Evolutionary conservation across 2,888 invertebrate genomes (phyloP).

Genomic region (Megaustenia siamemsis): DNA sequence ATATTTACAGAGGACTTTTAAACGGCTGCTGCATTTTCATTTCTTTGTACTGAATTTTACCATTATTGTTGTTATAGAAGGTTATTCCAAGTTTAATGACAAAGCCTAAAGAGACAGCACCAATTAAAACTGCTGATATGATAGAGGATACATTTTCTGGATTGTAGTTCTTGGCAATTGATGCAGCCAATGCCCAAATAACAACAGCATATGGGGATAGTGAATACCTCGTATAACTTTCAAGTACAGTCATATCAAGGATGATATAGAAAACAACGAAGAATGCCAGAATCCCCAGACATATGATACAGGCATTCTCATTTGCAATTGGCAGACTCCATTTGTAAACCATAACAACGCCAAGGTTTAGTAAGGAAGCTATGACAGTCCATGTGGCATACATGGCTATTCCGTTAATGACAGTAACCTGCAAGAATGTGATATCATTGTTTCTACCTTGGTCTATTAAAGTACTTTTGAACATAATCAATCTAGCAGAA

Average conservation of each 20-base stretch:
- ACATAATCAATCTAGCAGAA: conserved; percentile 64
- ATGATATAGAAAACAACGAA: conserved; percentile 66
- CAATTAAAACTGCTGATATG: conserved; percentile 66
- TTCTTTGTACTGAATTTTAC: conserved; percentile 28
- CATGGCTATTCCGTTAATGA: conserved; percentile 75
- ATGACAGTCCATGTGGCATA: conserved; percentile 75
- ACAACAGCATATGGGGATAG: conserved; percentile 75
- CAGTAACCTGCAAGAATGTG: conserved; percentile 72
- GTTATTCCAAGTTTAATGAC: conserved; percentile 58
- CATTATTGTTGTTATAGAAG: conserved; percentile 9
- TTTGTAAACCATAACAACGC: conserved; percentile 68
- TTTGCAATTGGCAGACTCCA: conserved; percentile 56
- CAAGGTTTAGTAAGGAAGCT: conserved; percentile 74
- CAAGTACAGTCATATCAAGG: conserved; percentile 71
- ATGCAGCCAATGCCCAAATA: conserved; percentile 72
- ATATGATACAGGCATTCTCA: conserved; percentile 64
- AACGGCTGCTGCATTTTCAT: not conserved
- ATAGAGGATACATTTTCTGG: conserved; percentile 64
- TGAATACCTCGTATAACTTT: conserved; percentile 72
- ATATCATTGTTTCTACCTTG: conserved; percentile 65
- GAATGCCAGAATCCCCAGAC: conserved; percentile 65
- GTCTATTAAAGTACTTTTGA: conserved; percentile 61
- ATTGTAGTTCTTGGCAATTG: conserved; percentile 68
- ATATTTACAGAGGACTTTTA: not conserved
- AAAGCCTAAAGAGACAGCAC: conserved; percentile 54